Evolutionary conservation across 2,888 invertebrate genomes (phyloP), one percentile per base, ranked within the genome.

Genomic region (Lithophane ornitopus): DNA sequence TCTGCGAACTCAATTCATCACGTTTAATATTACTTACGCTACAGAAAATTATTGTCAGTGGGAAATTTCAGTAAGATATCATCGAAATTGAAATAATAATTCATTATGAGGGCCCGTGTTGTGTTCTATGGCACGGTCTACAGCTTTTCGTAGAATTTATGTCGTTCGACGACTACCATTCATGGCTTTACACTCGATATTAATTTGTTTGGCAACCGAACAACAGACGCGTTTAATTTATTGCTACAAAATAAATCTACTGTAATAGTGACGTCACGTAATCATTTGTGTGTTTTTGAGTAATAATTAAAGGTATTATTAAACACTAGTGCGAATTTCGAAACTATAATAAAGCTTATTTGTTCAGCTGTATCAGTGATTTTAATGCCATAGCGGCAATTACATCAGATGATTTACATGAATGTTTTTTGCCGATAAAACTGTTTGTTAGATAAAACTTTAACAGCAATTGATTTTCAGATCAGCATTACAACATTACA

Each of bases 191-290:
- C 69, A 83, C 65, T 84, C 83, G 77, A 85, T 87, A 87, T 88
- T 84, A 90, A 89, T 88, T 87, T 87, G 81, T 88, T 86, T 83
- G 78, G 81, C 85, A 85, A 82, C 81, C 78, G 56, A 86, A 84
- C 82, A 78, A 77, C 80, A 78, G 70, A 58, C 56, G 79, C 78
- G 74, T 77, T 71, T 85, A 88, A 90, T 91, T 90, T 88, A 90
- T 86, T 82, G 78, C 78, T 73, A 73, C 75, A 83, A 88, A 87
- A 74, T 87, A 88, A 88, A 88, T 88, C 80, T 70, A 81, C 84
- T 80, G 83, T 75, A 75, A 83, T 78, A 80, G 84, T 87, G 83
- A 80, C 79, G 80, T 81, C 73, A 76, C 58, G 34, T 52, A 59
- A 63, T 49, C 52, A 70, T 68, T 73, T 77, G 34, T 74, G 56